Percentiles rank a stretch among this genome's conserved stretches.
Evolutionary conservation across 2,113 vertebrate species (phyloP).

Genomic region (Calyptomena viridis): DNA sequence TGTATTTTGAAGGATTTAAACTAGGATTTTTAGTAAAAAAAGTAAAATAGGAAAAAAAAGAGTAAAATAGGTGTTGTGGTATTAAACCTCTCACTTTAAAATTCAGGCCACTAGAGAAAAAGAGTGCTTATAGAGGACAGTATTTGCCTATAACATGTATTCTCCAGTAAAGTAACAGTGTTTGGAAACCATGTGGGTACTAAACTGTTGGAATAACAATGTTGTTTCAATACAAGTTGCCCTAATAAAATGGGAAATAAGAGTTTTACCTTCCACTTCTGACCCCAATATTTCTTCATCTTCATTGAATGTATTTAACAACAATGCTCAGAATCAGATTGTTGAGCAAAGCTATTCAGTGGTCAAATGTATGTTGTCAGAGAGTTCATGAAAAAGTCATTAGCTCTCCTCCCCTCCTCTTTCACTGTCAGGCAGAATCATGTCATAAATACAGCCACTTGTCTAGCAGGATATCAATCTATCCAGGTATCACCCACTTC

Average conservation of each 20-base stretch:
- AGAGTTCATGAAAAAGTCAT: conserved; percentile 80
- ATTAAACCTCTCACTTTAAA: background rate
- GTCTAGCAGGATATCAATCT: conserved; percentile 75
- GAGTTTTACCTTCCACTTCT: background rate
- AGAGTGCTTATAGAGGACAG: background rate
- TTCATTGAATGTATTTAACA: background rate
- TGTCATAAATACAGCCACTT: conserved; percentile 76
- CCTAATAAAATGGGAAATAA: background rate
- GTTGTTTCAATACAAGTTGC: background rate
- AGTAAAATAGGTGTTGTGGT: background rate
- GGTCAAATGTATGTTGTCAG: conserved; percentile 72
- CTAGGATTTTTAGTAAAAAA: no score
- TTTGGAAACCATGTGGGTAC: background rate
- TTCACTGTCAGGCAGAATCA: conserved; percentile 78
- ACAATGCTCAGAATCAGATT: conserved; percentile 44
- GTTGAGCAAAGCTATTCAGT: conserved; percentile 62
- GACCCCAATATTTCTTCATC: conserved; percentile 33
- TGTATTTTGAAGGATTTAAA: background rate
- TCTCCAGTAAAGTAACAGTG: background rate
- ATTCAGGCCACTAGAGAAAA: background rate
- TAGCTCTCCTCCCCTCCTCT: conserved; percentile 71
- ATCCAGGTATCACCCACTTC: conserved; percentile 80
- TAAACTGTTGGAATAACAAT: background rate
- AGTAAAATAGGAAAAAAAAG: background rate
- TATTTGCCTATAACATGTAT: background rate